Evolutionary conservation across 2,113 vertebrate genomes (phyloP).

Genomic region (Polypterus bichir): DNA sequence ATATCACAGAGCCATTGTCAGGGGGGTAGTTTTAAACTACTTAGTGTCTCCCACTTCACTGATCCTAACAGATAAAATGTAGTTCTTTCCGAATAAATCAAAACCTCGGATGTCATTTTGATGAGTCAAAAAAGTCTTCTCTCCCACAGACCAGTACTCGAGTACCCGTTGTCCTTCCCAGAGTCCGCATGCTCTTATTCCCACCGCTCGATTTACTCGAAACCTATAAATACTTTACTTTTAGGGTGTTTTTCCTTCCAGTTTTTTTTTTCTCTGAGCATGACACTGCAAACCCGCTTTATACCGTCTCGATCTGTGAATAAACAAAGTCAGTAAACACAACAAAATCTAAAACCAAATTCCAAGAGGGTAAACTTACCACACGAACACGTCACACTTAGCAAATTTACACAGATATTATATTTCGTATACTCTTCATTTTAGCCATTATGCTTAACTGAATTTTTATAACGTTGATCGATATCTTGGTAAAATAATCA

Average conservation of each 20-base stretch:
- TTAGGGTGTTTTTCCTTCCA: slow-evolving; percentile 6
- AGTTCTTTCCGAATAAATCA: slow-evolving; percentile 44
- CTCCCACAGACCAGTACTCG: slow-evolving; percentile 6
- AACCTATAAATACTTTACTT: slow-evolving; percentile 3
- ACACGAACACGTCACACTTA: slow-evolving; percentile 65
- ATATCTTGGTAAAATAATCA: slow-evolving; percentile 99
- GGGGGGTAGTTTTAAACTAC: slow-evolving; percentile 59
- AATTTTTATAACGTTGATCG: slow-evolving; percentile 96
- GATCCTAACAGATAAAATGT: slow-evolving; percentile 55
- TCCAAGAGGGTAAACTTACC: slow-evolving; percentile 86
- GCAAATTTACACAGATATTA: slow-evolving; percentile 96
- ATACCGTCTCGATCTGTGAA: slow-evolving; percentile 75
- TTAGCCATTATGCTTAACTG: slow-evolving; percentile 84
- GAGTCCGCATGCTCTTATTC: slow-evolving; percentile 14
- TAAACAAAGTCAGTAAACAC: slow-evolving; percentile 83
- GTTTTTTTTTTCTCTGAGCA: slow-evolving; percentile 43
- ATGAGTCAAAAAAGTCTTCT: slow-evolving; percentile 4
- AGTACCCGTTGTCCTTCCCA: slow-evolving; percentile 17
- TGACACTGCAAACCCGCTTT: slow-evolving; percentile 52
- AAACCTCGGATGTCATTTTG: slow-evolving; percentile 26
- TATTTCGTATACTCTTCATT: slow-evolving; percentile 62
- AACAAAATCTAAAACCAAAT: slow-evolving; percentile 73
- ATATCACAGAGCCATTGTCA: slow-evolving; percentile 58
- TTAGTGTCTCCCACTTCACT: slow-evolving; percentile 53
- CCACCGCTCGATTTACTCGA: slow-evolving; percentile 17